Evolutionary conservation across 2,113 vertebrate genomes (phyloP), one percentile per base, ranked within the genome.

Genomic region (Triplophysa siluroides): DNA sequence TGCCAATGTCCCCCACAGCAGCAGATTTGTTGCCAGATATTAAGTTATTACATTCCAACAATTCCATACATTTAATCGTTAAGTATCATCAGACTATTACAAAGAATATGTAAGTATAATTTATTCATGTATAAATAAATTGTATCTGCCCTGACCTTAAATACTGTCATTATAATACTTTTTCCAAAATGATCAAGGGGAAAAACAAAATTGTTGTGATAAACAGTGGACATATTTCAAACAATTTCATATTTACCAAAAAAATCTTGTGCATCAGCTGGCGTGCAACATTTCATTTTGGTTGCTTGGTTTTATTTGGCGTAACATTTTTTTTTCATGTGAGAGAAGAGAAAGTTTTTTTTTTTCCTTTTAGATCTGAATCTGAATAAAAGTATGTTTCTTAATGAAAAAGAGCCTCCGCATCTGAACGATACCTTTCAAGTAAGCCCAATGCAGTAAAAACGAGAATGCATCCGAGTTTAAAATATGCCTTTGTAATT

Each of bases 401-500:
- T 72, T 72, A 72, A 38, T 72, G 69, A 72, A 72, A 72, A n/a
- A 56, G 24, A 71, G 54, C 19, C 73, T 77, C 66, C 65, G 43
- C 19, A 45, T 54, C 41, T 74, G 65, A 83, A 63, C 76, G 84
- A 81, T 82, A 58, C 85, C 86, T 85, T 52, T 87, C 86, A 92
- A 92, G 64, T 72, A 90, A 88, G 88, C 89, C 90, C 82, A 80
- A 78, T 82, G 87, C 82, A 89, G 87, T 88, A 90, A 90, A 92
- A 91, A 92, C 90, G 91, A 88, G 86, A 87, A 88, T 79, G 88
- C 86, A 86, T 89, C 86, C 86, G 80, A 86, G 86, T 89, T 85
- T 43, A 77, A 86, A 88, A 92, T 90, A 91, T 87, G 89, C 86
- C 76, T 88, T 64, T 76, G 87, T 90, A 89, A 61, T 88, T 83